A percentile compares a stretch with the other conserved stretches of the same genome.
These are phyloP conservation scores for Drosophila pseudotalamancana DNA, from an alignment of 2,888 invertebrate genomes.

Conservation along the genomic window DNA sequence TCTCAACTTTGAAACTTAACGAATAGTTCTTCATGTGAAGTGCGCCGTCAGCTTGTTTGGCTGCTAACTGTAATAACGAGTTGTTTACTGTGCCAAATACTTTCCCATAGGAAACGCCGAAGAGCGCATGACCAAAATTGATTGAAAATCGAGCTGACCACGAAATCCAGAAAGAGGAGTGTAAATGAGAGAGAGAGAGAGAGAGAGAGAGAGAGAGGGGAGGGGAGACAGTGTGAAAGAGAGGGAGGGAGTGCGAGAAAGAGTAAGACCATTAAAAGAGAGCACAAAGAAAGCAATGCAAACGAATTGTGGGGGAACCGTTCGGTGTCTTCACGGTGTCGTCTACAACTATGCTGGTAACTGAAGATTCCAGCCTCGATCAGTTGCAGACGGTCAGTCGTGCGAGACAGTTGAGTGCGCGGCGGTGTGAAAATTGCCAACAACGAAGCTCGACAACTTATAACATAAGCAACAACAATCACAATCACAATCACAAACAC, in stretches of 20 bases:
- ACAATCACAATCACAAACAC: conserved; percentile 52
- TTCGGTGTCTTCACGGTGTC: conserved; percentile 22
- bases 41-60: conserved; percentile 34
- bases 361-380: conserved; percentile 75
- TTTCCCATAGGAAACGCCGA: conserved; percentile 68
- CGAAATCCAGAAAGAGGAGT: conserved; percentile 9
- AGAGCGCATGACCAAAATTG: conserved; percentile 53
- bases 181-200: background rate
- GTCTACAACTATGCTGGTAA: conserved; percentile 81
- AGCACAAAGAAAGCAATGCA: conserved; percentile 66
- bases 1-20: no score
- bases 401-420: conserved; percentile 81
- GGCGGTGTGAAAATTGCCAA: conserved; percentile 72
- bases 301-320: conserved; percentile 41
- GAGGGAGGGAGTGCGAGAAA: background rate
- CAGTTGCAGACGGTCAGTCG: conserved; percentile 83
- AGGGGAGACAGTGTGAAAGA: background rate
- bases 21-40: background rate
- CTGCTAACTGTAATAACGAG: conserved; percentile 73
- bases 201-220: background rate
- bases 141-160: conserved; percentile 61
- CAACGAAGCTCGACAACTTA: conserved; percentile 57
- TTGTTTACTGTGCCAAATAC: conserved; percentile 76
- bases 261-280: conserved; percentile 20
- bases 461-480: conserved; percentile 50